phyloP scores from a whole-genome alignment of 2,797 vertebrate genomes.

The Falco cherrug region DNA sequence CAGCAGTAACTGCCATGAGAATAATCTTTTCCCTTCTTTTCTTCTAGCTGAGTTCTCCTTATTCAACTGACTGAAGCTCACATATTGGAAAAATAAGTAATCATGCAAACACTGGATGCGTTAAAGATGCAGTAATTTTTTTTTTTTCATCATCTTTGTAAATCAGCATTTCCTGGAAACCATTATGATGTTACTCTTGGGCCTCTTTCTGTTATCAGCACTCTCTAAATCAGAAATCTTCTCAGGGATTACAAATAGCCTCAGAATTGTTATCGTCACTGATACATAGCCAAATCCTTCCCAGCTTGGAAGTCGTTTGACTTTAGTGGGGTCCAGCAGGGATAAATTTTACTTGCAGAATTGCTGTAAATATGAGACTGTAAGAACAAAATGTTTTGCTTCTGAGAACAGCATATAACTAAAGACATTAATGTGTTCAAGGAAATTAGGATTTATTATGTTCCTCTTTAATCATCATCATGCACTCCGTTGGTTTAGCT shows the following conservation, averaged over 20 bases:
- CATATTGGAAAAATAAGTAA: constrained; percentile 4
- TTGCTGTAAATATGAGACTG: background rate
- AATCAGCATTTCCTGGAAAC: constrained; percentile 35
- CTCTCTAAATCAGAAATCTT: background rate
- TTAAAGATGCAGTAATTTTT: background rate
- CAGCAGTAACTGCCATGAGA: background rate
- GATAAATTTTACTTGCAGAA: background rate
- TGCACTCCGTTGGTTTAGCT: background rate
- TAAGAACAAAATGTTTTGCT: background rate
- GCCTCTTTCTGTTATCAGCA: background rate
- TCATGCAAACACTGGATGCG: background rate
- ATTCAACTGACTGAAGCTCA: constrained; percentile 81
- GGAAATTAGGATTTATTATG: constrained; percentile 5
- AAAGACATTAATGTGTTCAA: background rate
- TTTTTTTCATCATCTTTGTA: background rate
- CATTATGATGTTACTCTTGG: background rate
- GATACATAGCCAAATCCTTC: background rate
- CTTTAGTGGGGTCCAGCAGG: background rate
- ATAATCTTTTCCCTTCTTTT: constrained; percentile 47
- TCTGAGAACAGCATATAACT: background rate
- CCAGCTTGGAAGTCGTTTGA: background rate
- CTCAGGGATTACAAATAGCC: background rate
- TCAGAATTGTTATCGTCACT: background rate
- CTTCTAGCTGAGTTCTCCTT: constrained; percentile 87
- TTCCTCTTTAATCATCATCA: background rate